These are phyloP conservation scores for Pemphigus obesinymphae DNA, from an alignment of 1,140 invertebrate species.

Conservation along the genomic window DNA sequence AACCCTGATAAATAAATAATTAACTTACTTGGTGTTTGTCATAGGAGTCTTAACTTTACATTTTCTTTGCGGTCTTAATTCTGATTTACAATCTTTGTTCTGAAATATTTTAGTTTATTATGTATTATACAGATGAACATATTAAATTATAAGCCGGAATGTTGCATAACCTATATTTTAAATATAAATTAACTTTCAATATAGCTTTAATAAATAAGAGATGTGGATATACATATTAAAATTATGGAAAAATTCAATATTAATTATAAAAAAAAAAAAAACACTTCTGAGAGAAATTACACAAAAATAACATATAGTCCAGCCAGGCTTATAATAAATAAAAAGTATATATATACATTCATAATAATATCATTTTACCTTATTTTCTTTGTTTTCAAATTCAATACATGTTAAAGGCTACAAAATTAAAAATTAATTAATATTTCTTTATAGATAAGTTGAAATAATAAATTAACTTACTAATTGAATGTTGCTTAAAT, in stretches of 20 bases:
- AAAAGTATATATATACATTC: not conserved
- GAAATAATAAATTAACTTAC: not conserved
- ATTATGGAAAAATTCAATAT: not conserved
- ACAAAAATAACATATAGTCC: too few species aligned
- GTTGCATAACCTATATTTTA: too few species aligned
- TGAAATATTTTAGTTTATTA: too few species aligned
- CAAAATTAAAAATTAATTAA: not conserved
- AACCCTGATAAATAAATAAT: too few species aligned
- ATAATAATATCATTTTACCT: not conserved
- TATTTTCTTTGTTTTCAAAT: conserved; percentile 7
- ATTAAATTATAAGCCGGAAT: too few species aligned
- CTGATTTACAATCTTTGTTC: not conserved
- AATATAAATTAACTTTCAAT: too few species aligned
- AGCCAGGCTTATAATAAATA: too few species aligned
- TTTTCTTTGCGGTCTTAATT: not conserved
- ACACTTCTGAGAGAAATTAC: too few species aligned
- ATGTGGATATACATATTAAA: too few species aligned
- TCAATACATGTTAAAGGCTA: not conserved
- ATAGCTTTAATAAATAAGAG: too few species aligned
- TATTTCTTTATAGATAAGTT: not conserved
- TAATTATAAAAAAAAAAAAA: not conserved
- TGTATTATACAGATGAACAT: too few species aligned
- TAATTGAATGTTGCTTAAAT: not conserved
- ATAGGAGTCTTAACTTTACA: not conserved
- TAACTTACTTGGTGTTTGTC: conserved; percentile 5